These are phyloP conservation scores for Drosophila pectinifera DNA, from an alignment of 1,140 invertebrate genomes.

Conservation along the genomic window DNA sequence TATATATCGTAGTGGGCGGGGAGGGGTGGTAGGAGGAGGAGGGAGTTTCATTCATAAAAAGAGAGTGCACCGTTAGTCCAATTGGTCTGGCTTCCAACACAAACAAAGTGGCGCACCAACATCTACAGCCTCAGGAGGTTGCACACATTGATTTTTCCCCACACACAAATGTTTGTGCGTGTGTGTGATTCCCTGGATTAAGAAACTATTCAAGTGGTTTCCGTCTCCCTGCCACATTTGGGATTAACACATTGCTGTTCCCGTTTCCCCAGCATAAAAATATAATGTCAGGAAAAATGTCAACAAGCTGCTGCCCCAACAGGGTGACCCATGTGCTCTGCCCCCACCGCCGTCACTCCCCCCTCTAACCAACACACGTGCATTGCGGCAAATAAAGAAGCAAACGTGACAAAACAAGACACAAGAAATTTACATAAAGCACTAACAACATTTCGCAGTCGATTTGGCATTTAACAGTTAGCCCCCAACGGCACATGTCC, in stretches of 20 bases:
- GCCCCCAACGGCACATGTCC: constrained; percentile 56
- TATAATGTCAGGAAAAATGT: constrained; percentile 42
- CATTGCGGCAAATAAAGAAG: constrained; percentile 22
- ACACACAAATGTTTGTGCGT: constrained; percentile 31
- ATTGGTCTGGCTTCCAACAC: constrained; percentile 49
- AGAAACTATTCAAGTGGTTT: constrained; percentile 63
- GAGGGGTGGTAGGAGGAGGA: not conserved
- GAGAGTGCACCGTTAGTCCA: constrained; percentile 49
- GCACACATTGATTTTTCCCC: constrained; percentile 78
- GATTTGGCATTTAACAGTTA: constrained; percentile 75
- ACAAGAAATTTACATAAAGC: constrained; percentile 44
- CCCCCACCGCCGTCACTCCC: not conserved
- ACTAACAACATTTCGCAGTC: constrained; percentile 56
- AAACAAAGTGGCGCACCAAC: constrained; percentile 32
- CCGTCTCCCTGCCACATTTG: constrained; percentile 33
- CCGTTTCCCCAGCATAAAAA: constrained; percentile 49
- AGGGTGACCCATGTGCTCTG: constrained; percentile 21
- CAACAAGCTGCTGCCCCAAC: constrained; percentile 37
- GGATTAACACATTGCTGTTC: constrained; percentile 58
- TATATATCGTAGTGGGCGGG: constrained; percentile 8
- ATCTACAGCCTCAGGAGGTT: constrained; percentile 45
- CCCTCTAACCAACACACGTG: constrained; percentile 23
- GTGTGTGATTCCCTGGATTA: constrained; percentile 28
- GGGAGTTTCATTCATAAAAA: constrained; percentile 75
- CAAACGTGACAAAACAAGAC: constrained; percentile 41